Evolutionary conservation across 2,797 vertebrate genomes (phyloP), one percentile per base, ranked within the genome.

Genomic region (Danio aesculapii): DNA sequence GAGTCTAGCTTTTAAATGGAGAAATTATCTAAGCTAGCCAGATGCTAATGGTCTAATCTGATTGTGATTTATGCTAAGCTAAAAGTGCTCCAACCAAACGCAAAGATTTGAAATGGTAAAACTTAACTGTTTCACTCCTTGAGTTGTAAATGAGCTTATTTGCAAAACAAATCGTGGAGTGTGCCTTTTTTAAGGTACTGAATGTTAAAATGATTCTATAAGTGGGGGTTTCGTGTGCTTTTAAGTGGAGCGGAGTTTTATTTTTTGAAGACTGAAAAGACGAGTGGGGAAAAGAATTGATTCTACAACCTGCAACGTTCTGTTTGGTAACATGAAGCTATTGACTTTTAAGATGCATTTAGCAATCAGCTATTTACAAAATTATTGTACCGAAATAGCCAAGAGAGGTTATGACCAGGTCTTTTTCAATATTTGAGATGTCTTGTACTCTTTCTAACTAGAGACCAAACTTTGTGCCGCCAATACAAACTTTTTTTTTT

Each of bases 371-470:
- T 17, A 46, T 62, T 71, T 57, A 81, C n/a, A 49, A 55, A 55
- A 70, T 39, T 53, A 59, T 80, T 82, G 67, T 43, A 78, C 19
- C 2, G 52, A 58, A 84, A 77, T 75, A 21, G 69, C 85, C 85
- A 86, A 86, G 81, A 79, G 39, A 84, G 62, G 57, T 75, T 72
- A 21, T 70, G 41, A 84, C 59, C 30, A 52, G n/a, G 16, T 59
- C 9, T 6, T 62, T 78, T 77, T 70, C 30, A 82, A 59, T 77
- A 52, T 88, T 81, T 72, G 8, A 55, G 68, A 72, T 43, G 46
- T 55, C 72, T 68, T 57, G 63, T 78, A 76, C 12, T 61, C n/a
- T 57, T 21, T 17, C 30, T 61, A 77, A 73, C 44, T 61, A 6
- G 61, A 75, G 79, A 80, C 64, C 12, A 70, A 67, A 13, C 44